Percentiles rank a stretch among this genome's conserved stretches.
Conservation (phyloP, 2,797 vertebrate species). For the Sebastes ruberrimus region DNA sequence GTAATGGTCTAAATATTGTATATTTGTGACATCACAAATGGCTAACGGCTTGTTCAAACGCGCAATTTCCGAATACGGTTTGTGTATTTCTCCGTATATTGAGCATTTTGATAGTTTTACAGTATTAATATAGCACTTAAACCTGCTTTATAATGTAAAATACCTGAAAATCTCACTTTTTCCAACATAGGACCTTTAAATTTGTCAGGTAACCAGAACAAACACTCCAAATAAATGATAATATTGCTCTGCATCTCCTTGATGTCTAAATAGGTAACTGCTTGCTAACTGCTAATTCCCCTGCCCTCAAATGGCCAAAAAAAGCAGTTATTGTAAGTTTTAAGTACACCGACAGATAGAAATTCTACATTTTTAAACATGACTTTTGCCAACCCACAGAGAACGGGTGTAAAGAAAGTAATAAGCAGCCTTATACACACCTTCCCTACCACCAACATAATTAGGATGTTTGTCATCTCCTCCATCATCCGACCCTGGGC, state of each 20-base stretch:
- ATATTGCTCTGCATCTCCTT: background rate
- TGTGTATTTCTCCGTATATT: too few species aligned
- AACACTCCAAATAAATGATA: background rate
- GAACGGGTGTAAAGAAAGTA: background rate
- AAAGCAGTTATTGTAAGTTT: background rate
- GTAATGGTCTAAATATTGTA: too few species aligned
- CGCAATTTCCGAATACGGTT: too few species aligned
- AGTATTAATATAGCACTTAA: too few species aligned
- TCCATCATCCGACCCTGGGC: constrained; percentile 85
- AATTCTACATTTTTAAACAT: background rate
- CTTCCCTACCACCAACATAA: constrained; percentile 88
- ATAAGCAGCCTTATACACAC: constrained; percentile 57
- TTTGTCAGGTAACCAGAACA: too few species aligned
- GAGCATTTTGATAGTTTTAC: too few species aligned
- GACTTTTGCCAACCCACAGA: background rate
- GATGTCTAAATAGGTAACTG: background rate
- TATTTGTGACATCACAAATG: too few species aligned
- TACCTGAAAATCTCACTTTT: too few species aligned
- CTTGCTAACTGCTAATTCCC: background rate
- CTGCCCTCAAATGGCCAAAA: background rate
- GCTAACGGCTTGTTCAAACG: too few species aligned
- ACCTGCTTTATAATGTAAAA: too few species aligned
- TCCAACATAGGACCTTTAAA: too few species aligned
- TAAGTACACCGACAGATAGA: background rate
- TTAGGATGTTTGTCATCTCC: constrained; percentile 82